A percentile compares a stretch with the other conserved stretches of the same genome.
Conservation (phyloP, 2,797 vertebrate genomes). For the Rallus crepitans region DNA sequence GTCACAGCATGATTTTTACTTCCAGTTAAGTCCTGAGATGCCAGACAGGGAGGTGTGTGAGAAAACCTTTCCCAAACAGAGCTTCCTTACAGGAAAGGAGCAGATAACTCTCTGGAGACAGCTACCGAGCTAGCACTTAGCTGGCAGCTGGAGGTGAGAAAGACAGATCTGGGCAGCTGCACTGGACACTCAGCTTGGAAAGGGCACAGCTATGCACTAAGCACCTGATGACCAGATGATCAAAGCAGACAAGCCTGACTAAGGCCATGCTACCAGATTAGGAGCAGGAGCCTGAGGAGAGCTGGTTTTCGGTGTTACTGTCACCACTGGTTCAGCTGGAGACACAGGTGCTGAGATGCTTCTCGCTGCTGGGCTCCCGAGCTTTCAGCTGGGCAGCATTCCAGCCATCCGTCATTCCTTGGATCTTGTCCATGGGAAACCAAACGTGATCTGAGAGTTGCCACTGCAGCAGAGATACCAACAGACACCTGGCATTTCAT, state of each 20-base stretch:
- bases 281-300: neutral
- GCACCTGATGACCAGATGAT: neutral
- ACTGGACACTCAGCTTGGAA: neutral
- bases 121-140: neutral
- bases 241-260: neutral
- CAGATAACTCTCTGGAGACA: neutral
- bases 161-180: neutral
- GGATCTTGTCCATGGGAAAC: slow-evolving; percentile 21
- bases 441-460: slow-evolving; percentile 2
- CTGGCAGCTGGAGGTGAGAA: slow-evolving; percentile 19
- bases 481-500: slow-evolving; percentile 11
- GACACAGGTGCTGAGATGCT: slow-evolving; percentile 17
- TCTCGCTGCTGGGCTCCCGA: neutral
- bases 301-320: neutral
- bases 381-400: neutral
- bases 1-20: neutral
- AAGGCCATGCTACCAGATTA: neutral
- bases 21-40: neutral
- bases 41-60: neutral
- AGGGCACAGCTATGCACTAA: neutral
- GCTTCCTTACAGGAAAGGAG: neutral
- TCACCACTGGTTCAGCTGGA: neutral
- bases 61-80: neutral
- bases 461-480: neutral
- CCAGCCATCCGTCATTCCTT: slow-evolving; percentile 29